Conservation (phyloP, 2,888 invertebrate genomes). For the Oithona nana region DNA sequence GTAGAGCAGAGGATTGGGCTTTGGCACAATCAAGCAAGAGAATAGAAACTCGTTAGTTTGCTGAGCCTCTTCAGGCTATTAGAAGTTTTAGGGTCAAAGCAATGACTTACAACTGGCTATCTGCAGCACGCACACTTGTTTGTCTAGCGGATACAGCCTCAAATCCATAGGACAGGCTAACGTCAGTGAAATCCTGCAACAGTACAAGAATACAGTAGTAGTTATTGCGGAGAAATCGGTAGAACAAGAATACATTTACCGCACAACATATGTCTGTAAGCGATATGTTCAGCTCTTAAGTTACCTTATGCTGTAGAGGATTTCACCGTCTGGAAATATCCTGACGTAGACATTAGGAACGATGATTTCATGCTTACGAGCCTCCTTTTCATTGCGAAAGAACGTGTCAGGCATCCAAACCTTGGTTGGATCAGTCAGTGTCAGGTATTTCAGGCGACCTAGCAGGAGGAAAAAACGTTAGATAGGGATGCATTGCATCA, state of each 20-base stretch:
- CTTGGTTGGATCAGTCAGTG: slow-evolving; percentile 76
- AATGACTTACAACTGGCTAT: slow-evolving; percentile 93
- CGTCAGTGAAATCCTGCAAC: slow-evolving; percentile 76
- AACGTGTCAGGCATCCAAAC: slow-evolving; percentile 98
- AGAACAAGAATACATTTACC: too few relatives aligned
- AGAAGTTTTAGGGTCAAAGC: too few relatives aligned
- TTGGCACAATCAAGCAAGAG: not conserved
- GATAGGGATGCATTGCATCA: too few relatives aligned
- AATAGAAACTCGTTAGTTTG: not conserved
- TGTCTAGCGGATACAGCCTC: slow-evolving; percentile 85
- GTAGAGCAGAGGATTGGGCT: not conserved
- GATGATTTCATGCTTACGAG: slow-evolving; percentile 62
- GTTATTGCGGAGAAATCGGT: too few relatives aligned
- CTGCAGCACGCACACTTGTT: slow-evolving; percentile 77
- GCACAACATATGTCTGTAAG: too few relatives aligned
- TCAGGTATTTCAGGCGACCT: slow-evolving; percentile 75
- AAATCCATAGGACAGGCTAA: slow-evolving; percentile 94
- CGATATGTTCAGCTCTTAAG: too few relatives aligned
- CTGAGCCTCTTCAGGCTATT: not conserved
- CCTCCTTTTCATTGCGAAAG: slow-evolving; percentile 41
- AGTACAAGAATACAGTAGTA: too few relatives aligned
- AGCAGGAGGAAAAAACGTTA: too few relatives aligned
- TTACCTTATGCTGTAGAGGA: slow-evolving; percentile 79
- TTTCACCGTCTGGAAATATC: slow-evolving; percentile 81
- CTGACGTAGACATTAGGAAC: slow-evolving; percentile 94